phyloP scores from a whole-genome alignment of 2,113 vertebrate species.

The Urocynchramus pylzowi region DNA sequence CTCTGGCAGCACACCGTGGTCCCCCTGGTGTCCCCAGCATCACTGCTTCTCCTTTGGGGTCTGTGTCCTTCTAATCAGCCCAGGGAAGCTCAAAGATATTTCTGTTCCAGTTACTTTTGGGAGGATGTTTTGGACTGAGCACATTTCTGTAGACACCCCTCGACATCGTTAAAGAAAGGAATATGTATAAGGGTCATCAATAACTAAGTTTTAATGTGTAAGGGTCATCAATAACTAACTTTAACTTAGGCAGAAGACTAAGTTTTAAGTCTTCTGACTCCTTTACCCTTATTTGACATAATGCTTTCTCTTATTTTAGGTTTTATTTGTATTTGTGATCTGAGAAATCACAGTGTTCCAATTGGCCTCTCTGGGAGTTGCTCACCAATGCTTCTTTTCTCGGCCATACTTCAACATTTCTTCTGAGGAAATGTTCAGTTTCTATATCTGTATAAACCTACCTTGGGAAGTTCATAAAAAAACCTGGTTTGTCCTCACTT shows the following conservation, averaged over 20 bases:
- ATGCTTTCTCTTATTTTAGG: neutral
- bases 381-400: neutral
- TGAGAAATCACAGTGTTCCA: neutral
- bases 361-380: neutral
- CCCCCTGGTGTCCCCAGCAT: neutral
- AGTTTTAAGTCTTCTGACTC: neutral
- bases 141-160: fast-evolving
- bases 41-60: neutral
- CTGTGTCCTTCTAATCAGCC: neutral
- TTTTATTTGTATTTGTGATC: neutral
- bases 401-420: neutral
- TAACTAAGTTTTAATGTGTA: no score
- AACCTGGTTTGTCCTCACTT: neutral
- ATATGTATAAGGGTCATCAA: neutral
- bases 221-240: neutral
- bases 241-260: no score
- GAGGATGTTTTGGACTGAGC: neutral
- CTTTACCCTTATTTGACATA: neutral
- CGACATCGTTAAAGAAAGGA: neutral
- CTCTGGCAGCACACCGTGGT: fast-evolving
- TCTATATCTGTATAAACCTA: neutral
- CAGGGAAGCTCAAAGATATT: neutral
- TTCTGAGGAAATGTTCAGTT: neutral
- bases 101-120: neutral
- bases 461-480: neutral